Percentiles rank a stretch among this genome's conserved stretches.
These are phyloP conservation scores for Hirtodrosophila cameraria DNA, from an alignment of 2,888 invertebrate genomes.

Conservation along the genomic window DNA sequence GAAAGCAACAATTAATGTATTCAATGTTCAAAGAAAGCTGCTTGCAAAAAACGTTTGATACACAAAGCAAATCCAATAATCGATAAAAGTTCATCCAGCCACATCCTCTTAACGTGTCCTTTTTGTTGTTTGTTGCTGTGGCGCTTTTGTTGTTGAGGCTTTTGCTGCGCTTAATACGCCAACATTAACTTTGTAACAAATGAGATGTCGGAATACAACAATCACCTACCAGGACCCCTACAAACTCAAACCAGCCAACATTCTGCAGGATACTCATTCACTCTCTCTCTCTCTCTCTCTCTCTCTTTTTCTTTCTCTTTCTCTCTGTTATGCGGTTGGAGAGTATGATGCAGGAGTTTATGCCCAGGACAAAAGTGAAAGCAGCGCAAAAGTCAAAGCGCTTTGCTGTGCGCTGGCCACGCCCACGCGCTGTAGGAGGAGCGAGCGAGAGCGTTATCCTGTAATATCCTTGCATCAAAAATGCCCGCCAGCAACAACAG, in stretches of 20 bases:
- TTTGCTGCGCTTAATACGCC: slow-evolving; percentile 80
- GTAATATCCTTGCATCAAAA: slow-evolving; percentile 70
- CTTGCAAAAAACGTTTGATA: not conserved
- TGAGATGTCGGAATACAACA: slow-evolving; percentile 79
- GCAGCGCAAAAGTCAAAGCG: slow-evolving; percentile 80
- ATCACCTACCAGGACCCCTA: slow-evolving; percentile 66
- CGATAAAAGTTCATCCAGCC: slow-evolving; percentile 63
- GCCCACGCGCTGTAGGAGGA: slow-evolving; percentile 67
- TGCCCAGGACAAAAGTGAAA: slow-evolving; percentile 73
- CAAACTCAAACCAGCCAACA: slow-evolving; percentile 9
- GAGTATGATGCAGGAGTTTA: slow-evolving; percentile 57
- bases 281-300: slow-evolving; percentile 8
- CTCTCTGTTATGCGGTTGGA: slow-evolving; percentile 9
- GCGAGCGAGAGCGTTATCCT: slow-evolving; percentile 70
- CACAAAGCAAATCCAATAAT: slow-evolving; percentile 71
- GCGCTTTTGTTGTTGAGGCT: slow-evolving; percentile 75
- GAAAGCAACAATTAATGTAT: slow-evolving; percentile 26
- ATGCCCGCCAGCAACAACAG: slow-evolving; percentile 45
- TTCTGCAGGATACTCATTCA: slow-evolving; percentile 6
- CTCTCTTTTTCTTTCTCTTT: slow-evolving; percentile 6
- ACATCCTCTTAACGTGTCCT: slow-evolving; percentile 34
- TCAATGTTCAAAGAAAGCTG: slow-evolving; percentile 36
- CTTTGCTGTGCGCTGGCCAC: slow-evolving; percentile 69
- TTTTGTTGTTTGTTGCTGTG: slow-evolving; percentile 17
- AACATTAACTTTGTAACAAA: slow-evolving; percentile 80